phyloP scores from a whole-genome alignment of 2,797 vertebrate species.

The Mycteria americana region DNA sequence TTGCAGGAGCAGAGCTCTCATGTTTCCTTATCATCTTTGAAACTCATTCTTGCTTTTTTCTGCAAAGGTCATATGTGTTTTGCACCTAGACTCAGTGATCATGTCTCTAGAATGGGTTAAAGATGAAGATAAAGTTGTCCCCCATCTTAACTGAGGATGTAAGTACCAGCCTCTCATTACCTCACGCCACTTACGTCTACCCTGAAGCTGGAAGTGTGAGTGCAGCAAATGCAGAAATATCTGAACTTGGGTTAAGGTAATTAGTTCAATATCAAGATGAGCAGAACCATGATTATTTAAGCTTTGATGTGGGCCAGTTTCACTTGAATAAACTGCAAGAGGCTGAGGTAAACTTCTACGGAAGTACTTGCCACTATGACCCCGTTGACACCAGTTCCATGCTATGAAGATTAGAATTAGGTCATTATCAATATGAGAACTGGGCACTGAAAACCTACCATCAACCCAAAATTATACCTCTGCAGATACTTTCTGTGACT shows the following conservation, averaged over 20 bases:
- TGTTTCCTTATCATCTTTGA: neutral
- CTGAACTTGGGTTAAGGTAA: neutral
- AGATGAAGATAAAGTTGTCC: neutral
- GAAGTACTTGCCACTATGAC: neutral
- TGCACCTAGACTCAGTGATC: neutral
- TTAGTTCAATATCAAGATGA: neutral
- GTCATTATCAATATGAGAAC: neutral
- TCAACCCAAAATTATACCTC: neutral
- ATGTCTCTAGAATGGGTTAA: neutral
- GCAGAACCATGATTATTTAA: neutral
- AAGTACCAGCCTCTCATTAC: neutral
- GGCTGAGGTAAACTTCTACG: neutral
- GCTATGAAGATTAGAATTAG: neutral
- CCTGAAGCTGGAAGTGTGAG: neutral
- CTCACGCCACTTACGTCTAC: neutral
- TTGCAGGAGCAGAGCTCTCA: neutral
- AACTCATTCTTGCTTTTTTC: neutral
- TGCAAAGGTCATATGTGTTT: rapidly evolving
- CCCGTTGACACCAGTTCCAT: neutral
- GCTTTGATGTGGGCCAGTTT: neutral
- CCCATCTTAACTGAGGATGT: neutral
- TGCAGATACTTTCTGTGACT: neutral
- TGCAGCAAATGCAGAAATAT: neutral
- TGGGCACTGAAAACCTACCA: neutral
- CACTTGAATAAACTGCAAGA: neutral